Conservation (phyloP, 2,113 vertebrate species). For the Aptenodytes patagonicus region DNA sequence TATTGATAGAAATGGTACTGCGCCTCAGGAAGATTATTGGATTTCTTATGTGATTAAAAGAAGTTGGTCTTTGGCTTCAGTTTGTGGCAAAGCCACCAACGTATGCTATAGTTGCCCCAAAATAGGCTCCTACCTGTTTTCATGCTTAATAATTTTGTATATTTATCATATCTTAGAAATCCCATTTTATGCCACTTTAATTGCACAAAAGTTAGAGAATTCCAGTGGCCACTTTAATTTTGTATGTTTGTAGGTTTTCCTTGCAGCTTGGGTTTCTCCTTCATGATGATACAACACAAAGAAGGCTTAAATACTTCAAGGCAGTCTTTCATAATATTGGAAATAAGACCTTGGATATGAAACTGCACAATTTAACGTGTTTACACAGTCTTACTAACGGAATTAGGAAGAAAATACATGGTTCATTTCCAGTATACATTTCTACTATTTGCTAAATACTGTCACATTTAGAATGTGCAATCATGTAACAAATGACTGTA, state of each 20-base stretch:
- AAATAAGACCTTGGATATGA: neutral
- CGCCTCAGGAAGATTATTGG: neutral
- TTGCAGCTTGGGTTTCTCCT: neutral
- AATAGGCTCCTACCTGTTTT: neutral
- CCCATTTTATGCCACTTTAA: neutral
- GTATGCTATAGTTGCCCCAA: neutral
- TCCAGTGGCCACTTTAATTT: neutral
- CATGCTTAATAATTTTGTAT: neutral
- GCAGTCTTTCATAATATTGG: neutral
- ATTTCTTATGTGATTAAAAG: neutral
- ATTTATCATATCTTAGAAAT: neutral
- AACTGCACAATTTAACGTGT: neutral
- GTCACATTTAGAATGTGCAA: neutral
- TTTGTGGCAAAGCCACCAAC: neutral
- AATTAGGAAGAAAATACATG: neutral
- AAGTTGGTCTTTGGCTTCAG: neutral
- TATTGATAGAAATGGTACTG: fast-evolving
- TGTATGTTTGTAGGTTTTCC: neutral
- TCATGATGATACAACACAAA: neutral
- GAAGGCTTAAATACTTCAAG: neutral
- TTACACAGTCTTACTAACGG: neutral
- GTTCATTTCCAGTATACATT: neutral
- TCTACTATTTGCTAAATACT: neutral
- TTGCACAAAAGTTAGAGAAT: neutral
- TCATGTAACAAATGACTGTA: neutral